Evolutionary conservation across 2,113 vertebrate species (phyloP).

Genomic region (Sinocyclocheilus anophthalmus): DNA sequence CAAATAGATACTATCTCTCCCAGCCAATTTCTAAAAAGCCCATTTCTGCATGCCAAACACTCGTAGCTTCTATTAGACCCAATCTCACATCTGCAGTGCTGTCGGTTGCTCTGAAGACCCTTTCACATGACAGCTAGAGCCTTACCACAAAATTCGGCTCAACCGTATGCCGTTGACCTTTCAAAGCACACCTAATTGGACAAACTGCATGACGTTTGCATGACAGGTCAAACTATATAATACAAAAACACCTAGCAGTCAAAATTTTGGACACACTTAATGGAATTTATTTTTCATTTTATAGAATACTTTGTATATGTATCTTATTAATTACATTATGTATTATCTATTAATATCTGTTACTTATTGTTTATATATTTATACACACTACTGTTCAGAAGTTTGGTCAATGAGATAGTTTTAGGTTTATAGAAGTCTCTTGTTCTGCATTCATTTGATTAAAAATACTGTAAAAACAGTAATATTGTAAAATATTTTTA

Average conservation of each 20-base stretch:
- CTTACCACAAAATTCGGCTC: background rate
- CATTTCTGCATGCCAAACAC: background rate
- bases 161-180: background rate
- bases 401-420: background rate
- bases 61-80: background rate
- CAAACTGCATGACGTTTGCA: background rate
- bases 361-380: background rate
- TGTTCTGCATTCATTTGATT: background rate
- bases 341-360: background rate
- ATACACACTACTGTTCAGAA: background rate
- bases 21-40: background rate
- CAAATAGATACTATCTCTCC: background rate
- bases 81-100: background rate
- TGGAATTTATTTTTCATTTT: background rate
- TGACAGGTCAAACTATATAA: background rate
- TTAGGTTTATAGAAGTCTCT: background rate
- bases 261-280: background rate
- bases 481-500: background rate
- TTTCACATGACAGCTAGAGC: constrained; percentile 14
- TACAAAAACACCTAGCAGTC: background rate
- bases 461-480: background rate
- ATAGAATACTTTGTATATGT: background rate
- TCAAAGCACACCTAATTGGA: background rate
- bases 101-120: background rate
- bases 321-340: background rate